Base-by-base conservation (phyloP, 1,140 invertebrate species). In the Tetragonula clypearis region DNA sequence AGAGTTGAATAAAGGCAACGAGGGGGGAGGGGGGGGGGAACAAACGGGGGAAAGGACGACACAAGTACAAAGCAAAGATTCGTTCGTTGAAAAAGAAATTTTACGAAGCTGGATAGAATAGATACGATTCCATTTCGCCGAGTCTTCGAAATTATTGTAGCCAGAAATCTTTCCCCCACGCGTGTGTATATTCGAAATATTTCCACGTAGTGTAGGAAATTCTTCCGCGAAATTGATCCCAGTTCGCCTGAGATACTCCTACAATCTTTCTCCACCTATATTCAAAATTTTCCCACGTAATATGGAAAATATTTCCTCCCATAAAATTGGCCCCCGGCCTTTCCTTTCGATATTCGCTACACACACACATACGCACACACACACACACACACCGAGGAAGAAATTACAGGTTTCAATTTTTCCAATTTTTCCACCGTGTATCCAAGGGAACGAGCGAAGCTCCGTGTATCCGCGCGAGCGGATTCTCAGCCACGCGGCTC, bases 371-470 rank as follows among this genome's bases (percentile, higher is more conserved):
- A 41, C 35, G 4, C 41, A 41, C 4, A 8, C 8, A 41, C 41
- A 41, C 2, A 41, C 35, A 41, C 35, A 41, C 41, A 41, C 4
- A 8, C 8, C 41, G n/a, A 30, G 30, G 26, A 56, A 15, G 26
- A 19, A 21, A 73, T 56, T 77, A 49, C 1, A 72, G 71, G 58
- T 62, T 79, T 76, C 69, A 87, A 84, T 88, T 30, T 60, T 62
- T 56, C 19, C 21, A 9, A 35, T 19, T 49, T 49, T 49, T 49
- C 41, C 41, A 6, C 8, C 41, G 41, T 49, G 41, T 49, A 49
- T 49, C 41, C 41, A 41, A 5, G 41, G 41, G 41, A 41, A 41
- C 41, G 41, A 41, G 41, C 41, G 41, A 41, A 8, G 41, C 41
- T 41, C 41, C 41, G 41, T 41, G 41, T 8, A 41, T 41, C 41